Evolutionary conservation across 2,888 invertebrate species (phyloP), one percentile per base, ranked within the genome.

Genomic region (Drosophila fulvimacula): DNA sequence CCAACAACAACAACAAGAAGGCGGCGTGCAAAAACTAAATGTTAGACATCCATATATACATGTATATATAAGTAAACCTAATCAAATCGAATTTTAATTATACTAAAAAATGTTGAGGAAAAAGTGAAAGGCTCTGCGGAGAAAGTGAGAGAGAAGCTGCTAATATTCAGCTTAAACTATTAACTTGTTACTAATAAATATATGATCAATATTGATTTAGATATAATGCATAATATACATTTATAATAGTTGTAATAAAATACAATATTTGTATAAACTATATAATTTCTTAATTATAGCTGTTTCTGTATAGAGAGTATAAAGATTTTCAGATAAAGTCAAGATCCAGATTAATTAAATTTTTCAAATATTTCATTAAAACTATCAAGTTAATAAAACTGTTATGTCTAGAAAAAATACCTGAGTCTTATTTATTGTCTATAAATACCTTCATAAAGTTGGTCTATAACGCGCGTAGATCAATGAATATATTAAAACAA

Each of bases 1-100:
- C 79, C 17, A 96, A 97, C 92, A 95, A 95, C 83, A 97, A 97
- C 92, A 96, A 95, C 92, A 96, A 96, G 34, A 51, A 51, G 34
- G 34, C 32, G 89, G 69, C 73, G 36, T 60, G 65, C 63, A 90
- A 90, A 76, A 88, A 89, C 73, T 90, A 68, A 76, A 49, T 38
- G 9, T 17, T 21, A 61, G 24, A 57, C 36, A 39, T 13, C 52
- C 59, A 38, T 48, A 57, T 38, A 39, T 13, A 55, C 59, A 38
- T 48, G 10, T 32, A 66, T 24, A 55, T 42, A 42, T 15, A 55
- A 64, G 44, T 53, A 27, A 52, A 58, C 42, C 21, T 48, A 49
- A 39, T 34, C 51, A 6, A 21, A 73, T 63, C 55, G 59, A 67
- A 81, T 57, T 41, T 59, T 9, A 38, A 52, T 41, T 27, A 53